phyloP scores from a whole-genome alignment of 2,797 vertebrate genomes.

The Falco cherrug region DNA sequence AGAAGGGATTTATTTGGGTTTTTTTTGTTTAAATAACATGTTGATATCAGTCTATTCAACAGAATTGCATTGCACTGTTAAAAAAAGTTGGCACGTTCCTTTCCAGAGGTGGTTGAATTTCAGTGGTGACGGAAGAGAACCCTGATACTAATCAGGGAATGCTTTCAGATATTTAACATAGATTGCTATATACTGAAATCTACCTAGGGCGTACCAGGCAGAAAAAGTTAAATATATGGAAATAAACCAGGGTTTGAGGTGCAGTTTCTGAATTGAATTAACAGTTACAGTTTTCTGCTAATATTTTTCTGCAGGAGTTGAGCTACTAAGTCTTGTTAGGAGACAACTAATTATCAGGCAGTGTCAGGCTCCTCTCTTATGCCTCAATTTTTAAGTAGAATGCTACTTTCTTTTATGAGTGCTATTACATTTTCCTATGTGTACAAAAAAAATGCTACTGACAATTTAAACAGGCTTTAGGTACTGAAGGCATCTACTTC shows the following conservation, averaged over 20 bases:
- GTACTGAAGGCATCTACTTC: not conserved
- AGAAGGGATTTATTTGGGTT: not conserved
- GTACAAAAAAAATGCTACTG: not conserved
- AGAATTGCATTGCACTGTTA: not conserved
- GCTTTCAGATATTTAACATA: not conserved
- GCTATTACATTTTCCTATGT: not conserved
- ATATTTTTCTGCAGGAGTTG: not conserved
- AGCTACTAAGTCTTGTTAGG: not conserved
- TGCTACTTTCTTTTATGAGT: not conserved
- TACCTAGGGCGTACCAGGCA: not conserved
- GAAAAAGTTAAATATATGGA: not conserved
- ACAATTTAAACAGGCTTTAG: not conserved
- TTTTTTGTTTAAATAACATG: not conserved
- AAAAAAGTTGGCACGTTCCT: not conserved
- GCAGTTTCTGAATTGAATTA: not conserved
- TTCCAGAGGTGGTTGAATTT: not conserved
- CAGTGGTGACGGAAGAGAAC: not conserved
- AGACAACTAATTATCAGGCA: not conserved
- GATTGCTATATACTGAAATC: not conserved
- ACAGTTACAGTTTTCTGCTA: not conserved
- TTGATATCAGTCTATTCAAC: not conserved
- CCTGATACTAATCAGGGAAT: not conserved
- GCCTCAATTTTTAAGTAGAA: not conserved
- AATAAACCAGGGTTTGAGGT: not conserved
- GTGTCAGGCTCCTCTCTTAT: not conserved